These are phyloP conservation scores for Hemibagrus guttatus DNA, from an alignment of 2,797 vertebrate genomes.

Conservation along the genomic window DNA sequence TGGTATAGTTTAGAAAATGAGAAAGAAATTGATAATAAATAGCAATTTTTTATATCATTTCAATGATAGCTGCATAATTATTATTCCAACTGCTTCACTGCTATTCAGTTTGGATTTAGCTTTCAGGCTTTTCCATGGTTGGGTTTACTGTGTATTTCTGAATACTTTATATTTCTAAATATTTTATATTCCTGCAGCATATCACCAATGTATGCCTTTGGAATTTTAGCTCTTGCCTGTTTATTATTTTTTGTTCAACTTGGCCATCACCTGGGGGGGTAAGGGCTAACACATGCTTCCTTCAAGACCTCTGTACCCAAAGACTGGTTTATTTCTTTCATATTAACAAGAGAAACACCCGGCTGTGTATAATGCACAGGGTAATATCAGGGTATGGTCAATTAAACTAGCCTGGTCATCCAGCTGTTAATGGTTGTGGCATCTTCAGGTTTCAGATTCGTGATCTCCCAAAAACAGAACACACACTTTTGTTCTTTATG, in stretches of 20 bases:
- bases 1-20: not conserved
- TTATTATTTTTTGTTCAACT: not conserved
- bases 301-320: not conserved
- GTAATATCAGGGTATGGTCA: not conserved
- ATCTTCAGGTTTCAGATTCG: not conserved
- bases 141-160: not conserved
- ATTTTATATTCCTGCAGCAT: not conserved
- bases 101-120: not conserved
- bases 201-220: not conserved
- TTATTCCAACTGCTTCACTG: not conserved
- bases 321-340: not conserved
- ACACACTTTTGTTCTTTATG: not conserved
- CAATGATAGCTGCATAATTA: not conserved
- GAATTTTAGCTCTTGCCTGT: not conserved
- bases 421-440: not conserved
- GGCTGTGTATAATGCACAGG: not conserved
- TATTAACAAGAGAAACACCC: not conserved
- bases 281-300: not conserved
- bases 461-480: not conserved
- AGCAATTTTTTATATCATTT: not conserved
- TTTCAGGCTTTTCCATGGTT: not conserved
- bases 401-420: not conserved
- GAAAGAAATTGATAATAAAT: not conserved
- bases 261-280: not conserved
- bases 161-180: not conserved